Base-by-base conservation (phyloP, 92 coral and sea anemone species). In the Nematostella vectensis region DNA sequence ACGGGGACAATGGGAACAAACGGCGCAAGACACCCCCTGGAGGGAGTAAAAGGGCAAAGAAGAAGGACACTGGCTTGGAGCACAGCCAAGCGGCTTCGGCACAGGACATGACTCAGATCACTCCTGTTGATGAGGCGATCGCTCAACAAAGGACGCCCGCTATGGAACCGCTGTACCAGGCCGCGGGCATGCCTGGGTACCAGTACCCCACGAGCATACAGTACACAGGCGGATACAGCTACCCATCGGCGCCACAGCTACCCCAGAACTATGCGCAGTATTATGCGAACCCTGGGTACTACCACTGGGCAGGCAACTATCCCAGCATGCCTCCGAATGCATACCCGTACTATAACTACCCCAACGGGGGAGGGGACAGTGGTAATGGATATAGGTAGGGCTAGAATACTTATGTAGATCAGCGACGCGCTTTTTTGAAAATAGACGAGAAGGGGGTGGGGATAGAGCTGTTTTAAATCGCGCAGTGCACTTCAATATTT, bases 271-370 rank as follows among this genome's bases (percentile, higher is more conserved):
- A 67, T 54, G 57, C 71, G 11, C 79, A 78, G 31, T 69, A 74
- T 26, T 48, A 71, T 11, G 59, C 62, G 29, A 64, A 31, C 33
- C 4, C 71, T 37, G 76, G 71, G 24, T 76, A 61, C 44, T 76
- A 69, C 82, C 78, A 82, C 70, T 85, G 95, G 95, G 65, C 71
- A 22, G 72, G 74, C 20, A 71, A 76, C 62, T 85, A 66, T 42
- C 77, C 81, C 29, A 65, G 80, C 17, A 48, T 81, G 67, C 78
- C 58, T 20, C 82, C 69, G 27, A 59, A 56, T 11, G 37, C 68
- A 8, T 59, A 58, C 23, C 75, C 79, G 17, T 33, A 55, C 12
- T 67, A 55, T 48, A 67, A 65, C 54, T 63, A 40, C 61, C 36
- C 83, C 1, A 77, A 57, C 54, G 62, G 20, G 31, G 26, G 48